phyloP scores from a whole-genome alignment of 2,888 invertebrate genomes.

The Eupeodes luniger region DNA sequence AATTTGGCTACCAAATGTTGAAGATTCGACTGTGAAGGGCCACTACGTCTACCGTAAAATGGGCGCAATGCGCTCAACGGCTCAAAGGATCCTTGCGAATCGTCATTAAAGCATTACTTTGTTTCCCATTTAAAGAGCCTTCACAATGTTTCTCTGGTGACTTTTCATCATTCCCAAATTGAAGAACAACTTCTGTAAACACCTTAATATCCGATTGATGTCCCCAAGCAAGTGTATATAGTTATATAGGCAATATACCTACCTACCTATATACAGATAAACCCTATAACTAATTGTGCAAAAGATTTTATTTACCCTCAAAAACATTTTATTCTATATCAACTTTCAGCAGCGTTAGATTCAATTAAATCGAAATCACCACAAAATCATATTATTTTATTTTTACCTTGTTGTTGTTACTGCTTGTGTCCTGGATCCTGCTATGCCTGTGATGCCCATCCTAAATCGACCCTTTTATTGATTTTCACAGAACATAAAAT shows the following conservation, averaged over 20 bases:
- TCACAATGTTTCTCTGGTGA: neutral
- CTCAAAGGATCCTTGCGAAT: too few species aligned
- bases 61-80: too few species aligned
- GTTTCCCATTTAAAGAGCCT: too few species aligned
- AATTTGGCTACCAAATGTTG: too few species aligned
- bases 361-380: conserved; percentile 48
- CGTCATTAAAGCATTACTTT: too few species aligned
- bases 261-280: neutral
- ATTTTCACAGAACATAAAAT: conserved; percentile 43
- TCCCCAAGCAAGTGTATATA: neutral
- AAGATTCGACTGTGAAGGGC: too few species aligned
- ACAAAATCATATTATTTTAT: conserved; percentile 40
- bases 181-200: neutral
- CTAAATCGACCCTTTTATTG: conserved; percentile 55
- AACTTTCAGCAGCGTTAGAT: conserved; percentile 18
- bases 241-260: too few species aligned
- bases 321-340: neutral
- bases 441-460: neutral
- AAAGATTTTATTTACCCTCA: conserved; percentile 9
- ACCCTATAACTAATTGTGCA: conserved; percentile 22
- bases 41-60: too few species aligned
- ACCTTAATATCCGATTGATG: neutral
- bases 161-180: neutral
- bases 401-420: neutral
- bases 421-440: too few species aligned